Conservation (phyloP, 2,888 invertebrate species). For the Tipula vernalis region DNA sequence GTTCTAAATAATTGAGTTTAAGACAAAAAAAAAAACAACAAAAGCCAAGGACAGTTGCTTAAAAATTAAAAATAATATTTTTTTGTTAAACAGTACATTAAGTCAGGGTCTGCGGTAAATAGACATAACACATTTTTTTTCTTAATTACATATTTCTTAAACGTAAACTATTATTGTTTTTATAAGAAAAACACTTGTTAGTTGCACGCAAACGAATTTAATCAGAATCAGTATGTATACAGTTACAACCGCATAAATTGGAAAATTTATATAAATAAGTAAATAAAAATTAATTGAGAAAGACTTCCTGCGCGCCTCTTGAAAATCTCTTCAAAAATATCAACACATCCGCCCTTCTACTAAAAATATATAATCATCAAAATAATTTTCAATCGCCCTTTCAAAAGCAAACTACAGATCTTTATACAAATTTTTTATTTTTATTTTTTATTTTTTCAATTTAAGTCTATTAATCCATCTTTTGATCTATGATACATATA, state of each 20-base stretch:
- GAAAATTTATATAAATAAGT: background rate
- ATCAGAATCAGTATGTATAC: background rate
- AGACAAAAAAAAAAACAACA: background rate
- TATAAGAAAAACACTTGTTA: slow-evolving; percentile 8
- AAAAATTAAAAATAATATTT: background rate
- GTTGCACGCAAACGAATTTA: background rate
- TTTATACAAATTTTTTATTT: background rate
- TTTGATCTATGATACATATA: background rate
- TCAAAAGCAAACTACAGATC: background rate
- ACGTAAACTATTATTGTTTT: background rate
- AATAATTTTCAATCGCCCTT: background rate
- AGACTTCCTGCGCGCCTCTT: background rate
- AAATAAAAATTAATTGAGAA: background rate
- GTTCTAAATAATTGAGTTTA: slow-evolving; percentile 6
- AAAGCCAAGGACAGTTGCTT: background rate
- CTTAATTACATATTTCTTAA: background rate
- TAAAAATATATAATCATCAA: background rate
- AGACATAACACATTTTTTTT: background rate
- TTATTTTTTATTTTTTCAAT: background rate
- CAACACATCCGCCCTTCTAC: background rate
- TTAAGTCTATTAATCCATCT: background rate
- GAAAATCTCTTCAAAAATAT: background rate
- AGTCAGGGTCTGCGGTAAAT: background rate
- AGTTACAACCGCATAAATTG: background rate
- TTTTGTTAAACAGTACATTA: background rate